Evolutionary conservation across 2,888 invertebrate genomes (phyloP).

Genomic region (Elegia similella): DNA sequence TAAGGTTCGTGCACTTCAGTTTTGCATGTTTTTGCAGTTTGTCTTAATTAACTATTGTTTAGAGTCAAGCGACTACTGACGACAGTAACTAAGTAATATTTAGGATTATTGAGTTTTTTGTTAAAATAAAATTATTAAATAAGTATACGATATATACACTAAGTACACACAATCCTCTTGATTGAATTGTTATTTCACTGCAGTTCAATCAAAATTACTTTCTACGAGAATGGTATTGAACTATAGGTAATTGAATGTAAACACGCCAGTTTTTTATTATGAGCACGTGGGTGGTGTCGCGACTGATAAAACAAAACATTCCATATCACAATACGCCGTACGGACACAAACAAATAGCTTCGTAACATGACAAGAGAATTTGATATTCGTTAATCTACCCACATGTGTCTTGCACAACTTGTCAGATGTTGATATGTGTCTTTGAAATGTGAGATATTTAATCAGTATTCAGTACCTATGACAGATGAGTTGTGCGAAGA

Average conservation of each 20-base stretch:
- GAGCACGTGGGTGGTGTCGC: constrained; percentile 5
- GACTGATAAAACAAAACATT: constrained; percentile 5
- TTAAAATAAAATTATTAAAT: too few species aligned
- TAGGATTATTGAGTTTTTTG: too few species aligned
- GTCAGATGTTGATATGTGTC: not conserved
- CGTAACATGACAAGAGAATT: constrained; percentile 1
- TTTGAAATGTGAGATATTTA: constrained; percentile 8
- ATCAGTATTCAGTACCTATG: constrained; percentile 12
- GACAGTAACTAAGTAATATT: too few species aligned
- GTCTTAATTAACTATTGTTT: too few species aligned
- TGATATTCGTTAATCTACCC: constrained; percentile 7
- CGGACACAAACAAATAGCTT: not conserved
- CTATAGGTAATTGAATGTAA: not conserved
- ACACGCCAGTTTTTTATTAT: constrained; percentile 5
- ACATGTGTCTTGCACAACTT: constrained; percentile 9
- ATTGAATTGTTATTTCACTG: too few species aligned
- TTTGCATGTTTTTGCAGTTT: not conserved
- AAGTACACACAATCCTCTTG: too few species aligned
- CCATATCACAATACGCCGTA: not conserved
- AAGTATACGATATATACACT: too few species aligned
- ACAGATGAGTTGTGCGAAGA: constrained; percentile 20
- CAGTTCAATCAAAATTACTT: too few species aligned
- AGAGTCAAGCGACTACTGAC: too few species aligned
- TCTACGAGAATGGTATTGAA: too few species aligned
- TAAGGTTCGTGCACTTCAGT: not conserved